Evolutionary conservation across 2,113 vertebrate genomes (phyloP), one percentile per base, ranked within the genome.

Genomic region (Amblyopsis rosae): DNA sequence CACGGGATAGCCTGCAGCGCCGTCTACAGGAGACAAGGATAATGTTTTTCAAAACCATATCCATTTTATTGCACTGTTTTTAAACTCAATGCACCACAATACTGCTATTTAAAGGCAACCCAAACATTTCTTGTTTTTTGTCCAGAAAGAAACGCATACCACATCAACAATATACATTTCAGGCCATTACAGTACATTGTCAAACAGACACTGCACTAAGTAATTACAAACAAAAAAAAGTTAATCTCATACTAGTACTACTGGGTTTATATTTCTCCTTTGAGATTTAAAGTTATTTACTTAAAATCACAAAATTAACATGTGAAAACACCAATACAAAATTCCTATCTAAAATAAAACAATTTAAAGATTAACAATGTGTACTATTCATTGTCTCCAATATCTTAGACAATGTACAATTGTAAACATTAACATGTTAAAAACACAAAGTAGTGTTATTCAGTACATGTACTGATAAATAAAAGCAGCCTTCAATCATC

Each of bases 381-480:
- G 73, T 49, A 73, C 62, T 57, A 56, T 56, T 55, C n/a, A 19
- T 47, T 50, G 46, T 74, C 45, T 79, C 70, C 54, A 81, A 73
- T 81, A 58, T 41, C 13, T 48, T 71, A 26, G 32, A 89, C 81
- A 73, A 77, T 81, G 66, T 66, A 76, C 62, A 54, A 69, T 62
- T 83, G 81, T 85, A 84, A 87, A 84, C 81, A 84, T 78, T 79
- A 63, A 69, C 13, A 76, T 77, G 26, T 82, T 78, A 70, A 66
- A 74, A 66, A 74, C 61, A 75, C 59, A 67, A 9, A 73, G 6
- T 58, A 55, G 71, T 51, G 9, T 57, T 45, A 59, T 15, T 4
- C 11, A 51, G 58, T 33, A 59, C 61, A 71, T 66, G 19, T 54
- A 70, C n/a, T 35, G 3, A 63, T 7, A 15, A 62, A 0, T 65